Evolutionary conservation across 2,797 vertebrate species (phyloP), one percentile per base, ranked within the genome.

Genomic region (Buphagus erythrorhynchus): DNA sequence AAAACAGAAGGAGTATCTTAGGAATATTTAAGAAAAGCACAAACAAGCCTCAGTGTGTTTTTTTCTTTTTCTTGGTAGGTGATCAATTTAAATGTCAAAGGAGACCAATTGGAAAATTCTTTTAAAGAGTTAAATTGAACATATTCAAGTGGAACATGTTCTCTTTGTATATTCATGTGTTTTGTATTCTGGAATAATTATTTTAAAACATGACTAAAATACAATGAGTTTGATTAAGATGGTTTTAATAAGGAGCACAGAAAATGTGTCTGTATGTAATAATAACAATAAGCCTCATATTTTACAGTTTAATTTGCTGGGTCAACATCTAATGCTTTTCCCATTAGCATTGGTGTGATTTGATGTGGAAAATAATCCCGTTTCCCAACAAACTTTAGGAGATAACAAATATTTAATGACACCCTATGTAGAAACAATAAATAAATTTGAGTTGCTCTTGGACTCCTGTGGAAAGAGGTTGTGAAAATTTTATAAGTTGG

Each of bases 371-470:
- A 96, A 96, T 91, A 97, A 98, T 96, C 95, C 96, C 51, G 20
- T 92, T 97, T 97, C 91, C 94, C 97, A 95, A 92, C 94, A 95
- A 96, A 97, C 97, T 97, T 98, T 97, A 97, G 95, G 97, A 98
- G 96, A 97, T 98, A 97, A 98, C 98, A 98, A 98, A 98, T 98
- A 98, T 98, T 98, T 98, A 98, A 98, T 98, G 98, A 98, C 97
- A 97, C 97, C 98, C 98, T 97, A 98, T 88, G 88, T 98, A 97
- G 97, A 98, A 98, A 98, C 98, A 98, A 98, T 98, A 98, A 98
- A 98, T 98, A 98, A 97, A 97, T 98, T 97, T 98, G 97, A 98
- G 96, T 98, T 46, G 93, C 91, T 97, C 95, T 96, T 97, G 96
- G 97, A 97, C 97, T 98, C 98, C 97, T 91, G 96, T 97, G 97